These are phyloP conservation scores for Petaurus breviceps DNA, from an alignment of 2,113 vertebrate genomes.

Conservation along the genomic window DNA sequence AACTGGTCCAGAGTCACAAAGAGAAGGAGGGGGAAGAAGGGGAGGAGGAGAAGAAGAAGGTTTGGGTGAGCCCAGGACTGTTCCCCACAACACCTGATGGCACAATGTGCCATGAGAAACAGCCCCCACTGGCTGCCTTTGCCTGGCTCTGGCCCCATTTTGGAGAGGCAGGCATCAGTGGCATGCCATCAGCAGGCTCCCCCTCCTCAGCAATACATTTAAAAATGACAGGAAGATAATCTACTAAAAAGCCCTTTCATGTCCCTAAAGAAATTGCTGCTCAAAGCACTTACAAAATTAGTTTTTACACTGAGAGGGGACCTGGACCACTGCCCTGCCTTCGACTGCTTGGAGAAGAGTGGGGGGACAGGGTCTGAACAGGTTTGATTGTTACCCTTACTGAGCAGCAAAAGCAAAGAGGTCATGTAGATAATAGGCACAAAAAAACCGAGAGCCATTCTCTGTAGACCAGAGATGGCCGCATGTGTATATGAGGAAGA, in stretches of 20 bases:
- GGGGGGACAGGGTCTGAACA: slow-evolving; percentile 75
- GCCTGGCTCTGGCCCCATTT: slow-evolving; percentile 34
- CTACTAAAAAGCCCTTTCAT: slow-evolving; percentile 85
- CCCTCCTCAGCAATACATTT: slow-evolving; percentile 78
- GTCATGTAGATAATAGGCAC: slow-evolving; percentile 67
- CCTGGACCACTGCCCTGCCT: slow-evolving; percentile 80
- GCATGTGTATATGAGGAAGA: background rate
- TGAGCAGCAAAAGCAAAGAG: slow-evolving; percentile 72
- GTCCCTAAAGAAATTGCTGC: slow-evolving; percentile 84
- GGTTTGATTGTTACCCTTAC: slow-evolving; percentile 68
- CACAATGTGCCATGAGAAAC: background rate
- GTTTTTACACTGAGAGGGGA: slow-evolving; percentile 81
- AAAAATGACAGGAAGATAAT: slow-evolving; percentile 84
- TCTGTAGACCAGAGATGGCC: slow-evolving; percentile 65
- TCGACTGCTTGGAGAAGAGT: slow-evolving; percentile 77
- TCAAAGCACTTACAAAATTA: slow-evolving; percentile 87
- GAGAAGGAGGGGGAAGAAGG: background rate
- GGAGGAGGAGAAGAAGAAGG: background rate
- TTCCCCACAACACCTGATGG: background rate
- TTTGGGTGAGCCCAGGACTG: background rate
- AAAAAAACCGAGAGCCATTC: slow-evolving; percentile 68
- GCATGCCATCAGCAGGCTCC: slow-evolving; percentile 49
- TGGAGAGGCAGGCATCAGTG: slow-evolving; percentile 59
- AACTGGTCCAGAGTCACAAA: background rate
- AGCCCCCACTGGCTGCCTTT: slow-evolving; percentile 49